Conservation (phyloP, 2,113 vertebrate species). For the Ictalurus punctatus region DNA sequence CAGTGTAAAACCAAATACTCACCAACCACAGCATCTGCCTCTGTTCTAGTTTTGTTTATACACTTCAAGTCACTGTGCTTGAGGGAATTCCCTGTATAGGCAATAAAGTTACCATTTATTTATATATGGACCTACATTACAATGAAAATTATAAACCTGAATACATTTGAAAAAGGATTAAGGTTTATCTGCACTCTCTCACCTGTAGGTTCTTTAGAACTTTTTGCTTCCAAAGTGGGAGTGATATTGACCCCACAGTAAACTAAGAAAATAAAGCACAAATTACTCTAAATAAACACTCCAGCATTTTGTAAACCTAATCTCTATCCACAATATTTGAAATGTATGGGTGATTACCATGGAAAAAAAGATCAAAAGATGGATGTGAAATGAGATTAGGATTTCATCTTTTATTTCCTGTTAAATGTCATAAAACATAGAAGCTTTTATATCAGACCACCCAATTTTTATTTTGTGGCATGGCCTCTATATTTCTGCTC, state of each 20-base stretch:
- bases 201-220: slow-evolving; percentile 17
- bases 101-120: not conserved
- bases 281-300: not conserved
- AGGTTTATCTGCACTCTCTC: not conserved
- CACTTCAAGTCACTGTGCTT: not conserved
- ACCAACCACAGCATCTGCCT: slow-evolving; percentile 45
- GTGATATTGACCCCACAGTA: not conserved
- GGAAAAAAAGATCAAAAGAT: not conserved
- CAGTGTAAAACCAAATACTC: slow-evolving; percentile 7
- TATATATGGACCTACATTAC: not conserved
- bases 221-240: not conserved
- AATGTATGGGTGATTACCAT: not conserved
- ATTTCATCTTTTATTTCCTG: no score
- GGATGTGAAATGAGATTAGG: no score
- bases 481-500: no score
- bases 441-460: no score
- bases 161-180: not conserved
- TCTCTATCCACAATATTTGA: not conserved
- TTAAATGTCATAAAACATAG: no score
- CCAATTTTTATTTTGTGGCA: no score
- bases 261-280: slow-evolving; percentile 1
- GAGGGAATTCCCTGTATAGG: slow-evolving; percentile 12
- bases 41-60: slow-evolving; percentile 11
- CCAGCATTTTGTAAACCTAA: not conserved
- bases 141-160: not conserved